Evolutionary conservation across 2,797 vertebrate species (phyloP), one percentile per base, ranked within the genome.

Genomic region (Alectoris magna): DNA sequence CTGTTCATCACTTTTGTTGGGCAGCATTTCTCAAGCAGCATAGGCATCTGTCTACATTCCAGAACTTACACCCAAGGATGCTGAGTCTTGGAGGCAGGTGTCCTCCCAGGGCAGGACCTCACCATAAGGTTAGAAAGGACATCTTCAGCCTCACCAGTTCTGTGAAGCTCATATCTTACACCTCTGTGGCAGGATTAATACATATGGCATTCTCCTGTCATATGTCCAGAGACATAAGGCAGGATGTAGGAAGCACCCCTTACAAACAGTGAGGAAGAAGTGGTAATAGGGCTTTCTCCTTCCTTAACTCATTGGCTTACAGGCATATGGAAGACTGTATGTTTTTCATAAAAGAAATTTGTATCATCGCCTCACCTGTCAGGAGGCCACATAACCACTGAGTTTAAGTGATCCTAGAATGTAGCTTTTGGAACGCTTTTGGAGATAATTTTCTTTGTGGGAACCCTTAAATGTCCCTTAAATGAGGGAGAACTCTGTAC

Each of bases 1-100:
- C 24, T 31, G 6, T 46, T 58, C 14, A 27, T 51, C 31, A 14
- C 21, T 53, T 69, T 29, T 21, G 3, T 5, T 67, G 48, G 21
- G 27, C 15, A 36, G 6, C 8, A 14, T 27, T 26, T 68, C 18
- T n/a, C 17, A 34, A 51, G 43, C 0, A 2, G 12, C 0, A 0
- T 7, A 41, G 39, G 11, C 18, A 41, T 66, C 27, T 10, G 2
- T 56, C 36, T 55, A 9, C 6, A 34, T 19, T 15, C n/a, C 36
- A 43, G 21, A 19, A 53, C 43, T 6, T 7, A 3, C 3, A 17
- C 2, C 2, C 14, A 24, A 31, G 22, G 22, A 3, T 29, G 10
- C 14, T 36, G 7, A 0, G 0, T 31, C 29, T 17, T 24, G 29
- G 31, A 38, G 34, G 3, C 29, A 70, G n/a, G 27, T 62, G 12